Base-by-base conservation (phyloP, 2,888 invertebrate species). In the Hirtodrosophila alboralis region DNA sequence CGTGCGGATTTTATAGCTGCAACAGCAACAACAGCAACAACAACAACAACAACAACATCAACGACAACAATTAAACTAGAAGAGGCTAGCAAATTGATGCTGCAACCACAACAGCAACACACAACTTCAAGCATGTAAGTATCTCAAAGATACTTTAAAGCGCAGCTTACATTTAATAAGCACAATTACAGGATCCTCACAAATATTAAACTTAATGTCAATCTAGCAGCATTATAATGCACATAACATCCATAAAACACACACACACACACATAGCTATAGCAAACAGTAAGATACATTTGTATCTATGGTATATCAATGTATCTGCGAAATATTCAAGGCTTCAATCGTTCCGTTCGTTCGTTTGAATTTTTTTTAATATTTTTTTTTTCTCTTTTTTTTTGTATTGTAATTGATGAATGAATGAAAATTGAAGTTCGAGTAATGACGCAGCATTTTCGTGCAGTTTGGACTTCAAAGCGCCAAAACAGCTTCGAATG, bases 371-470 rank as follows among this genome's bases (percentile, higher is more conserved):
- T 71, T 18, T 18, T 18, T 18, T 18, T 18, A 3, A 3, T 18
- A 18, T 18, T 18, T 3, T 18, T 18, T 18, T 75, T 71, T 49
- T 75, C 73, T 74, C 4, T 18, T 3, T 18, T 18, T 18, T 75
- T 71, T 49, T 75, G 75, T 74, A 85, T 86, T 85, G 81, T 86
- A 84, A 85, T 81, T 83, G 84, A 86, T 84, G 86, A 86, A 85
- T 81, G 81, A 81, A 81, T 81, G 86, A 81, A n/a, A 81, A 80
- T 80, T 81, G 81, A 81, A 83, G 79, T 80, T 83, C 86, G 86
- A 84, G 86, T 80, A 75, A 80, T 83, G 81, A 83, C 86, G 59
- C 77, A 77, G 81, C 81, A 48, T 33, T 72, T 79, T 75, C 33
- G 9, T 54, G 23, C 56, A 41, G 27, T n/a, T 8, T 21, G 26